Evolutionary conservation across 2,888 invertebrate species (phyloP), one percentile per base, ranked within the genome.

Genomic region (Blastobasis adustella): DNA sequence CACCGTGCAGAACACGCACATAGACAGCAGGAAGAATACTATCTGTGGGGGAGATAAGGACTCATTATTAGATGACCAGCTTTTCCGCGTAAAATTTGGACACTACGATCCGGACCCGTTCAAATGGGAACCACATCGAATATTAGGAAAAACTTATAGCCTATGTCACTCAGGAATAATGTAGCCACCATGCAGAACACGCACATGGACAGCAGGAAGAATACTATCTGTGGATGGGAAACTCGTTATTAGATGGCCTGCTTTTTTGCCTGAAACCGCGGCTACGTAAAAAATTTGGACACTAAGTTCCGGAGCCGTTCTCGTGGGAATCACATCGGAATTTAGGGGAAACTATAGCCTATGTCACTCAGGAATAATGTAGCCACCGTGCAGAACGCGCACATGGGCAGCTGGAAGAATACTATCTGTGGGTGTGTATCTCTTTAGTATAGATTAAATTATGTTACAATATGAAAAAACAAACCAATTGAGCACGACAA

Each of bases 1-100:
- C 77, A 99, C 92, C 82, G 98, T 98, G 90, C 98, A 98, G 89
- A 99, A 96, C 77, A 98, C 93, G 91, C 99, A 99, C 92, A 98
- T 96, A 62, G 96, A 95, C 73, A 98, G 91, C 87, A 99, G 92
- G 90, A 99, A 98, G 86, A 98, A 94, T 76, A 99, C 98, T 91
- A 99, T 99, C 97, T 98, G 91, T 48, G 90, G 9, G 42, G 9
- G 42, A 9, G 42, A 42, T n/a, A 47, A 46, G 42, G 37, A 42
- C 4, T 23, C 23, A 23, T 23, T 23, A 23, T 23, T 23, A 23
- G 23, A 23, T 23, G 23, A 23, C 2, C 23, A 23, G 23, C 23
- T 23, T 23, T 23, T 23, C 3, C 3, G 23, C 23, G 23, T 23
- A 23, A 23, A 23, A 23, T 23, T 23, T 23, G 23, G 23, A 23